Evolutionary conservation across 2,113 vertebrate genomes (phyloP).

Genomic region (Pachyramphus minor): DNA sequence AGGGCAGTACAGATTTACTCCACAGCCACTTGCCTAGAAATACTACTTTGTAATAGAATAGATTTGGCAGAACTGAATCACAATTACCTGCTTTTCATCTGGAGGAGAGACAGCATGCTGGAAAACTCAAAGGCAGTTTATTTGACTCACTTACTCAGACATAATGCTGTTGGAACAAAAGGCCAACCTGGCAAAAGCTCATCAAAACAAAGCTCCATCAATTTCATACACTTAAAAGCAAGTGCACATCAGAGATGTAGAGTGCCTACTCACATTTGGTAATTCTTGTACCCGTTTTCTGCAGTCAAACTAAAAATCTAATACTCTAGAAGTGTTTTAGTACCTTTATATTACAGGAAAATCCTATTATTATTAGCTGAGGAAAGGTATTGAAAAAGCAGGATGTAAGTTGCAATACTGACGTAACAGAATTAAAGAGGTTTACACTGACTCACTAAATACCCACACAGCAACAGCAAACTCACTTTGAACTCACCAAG

Average conservation of each 20-base stretch:
- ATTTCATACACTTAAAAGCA: neutral
- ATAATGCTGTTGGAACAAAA: neutral
- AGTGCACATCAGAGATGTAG: neutral
- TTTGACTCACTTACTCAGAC: neutral
- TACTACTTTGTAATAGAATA: neutral
- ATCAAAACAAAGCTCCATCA: neutral
- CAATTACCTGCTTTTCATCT: neutral
- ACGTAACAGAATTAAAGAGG: neutral
- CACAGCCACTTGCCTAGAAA: neutral
- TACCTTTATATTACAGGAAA: neutral
- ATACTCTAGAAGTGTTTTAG: neutral
- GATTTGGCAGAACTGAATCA: neutral
- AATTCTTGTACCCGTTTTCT: neutral
- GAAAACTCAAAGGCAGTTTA: neutral
- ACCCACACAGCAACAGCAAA: slow-evolving; percentile 12
- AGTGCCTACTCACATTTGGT: neutral
- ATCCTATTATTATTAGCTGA: neutral
- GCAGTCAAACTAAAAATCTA: neutral
- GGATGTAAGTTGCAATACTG: neutral
- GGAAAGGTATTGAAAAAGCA: neutral
- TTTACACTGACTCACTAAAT: slow-evolving; percentile 28
- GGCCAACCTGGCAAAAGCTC: neutral
- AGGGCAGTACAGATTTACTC: neutral
- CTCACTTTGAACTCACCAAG: neutral
- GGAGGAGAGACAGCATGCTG: neutral